Evolutionary conservation across 2,113 vertebrate genomes (phyloP).

Genomic region (Alces alces): DNA sequence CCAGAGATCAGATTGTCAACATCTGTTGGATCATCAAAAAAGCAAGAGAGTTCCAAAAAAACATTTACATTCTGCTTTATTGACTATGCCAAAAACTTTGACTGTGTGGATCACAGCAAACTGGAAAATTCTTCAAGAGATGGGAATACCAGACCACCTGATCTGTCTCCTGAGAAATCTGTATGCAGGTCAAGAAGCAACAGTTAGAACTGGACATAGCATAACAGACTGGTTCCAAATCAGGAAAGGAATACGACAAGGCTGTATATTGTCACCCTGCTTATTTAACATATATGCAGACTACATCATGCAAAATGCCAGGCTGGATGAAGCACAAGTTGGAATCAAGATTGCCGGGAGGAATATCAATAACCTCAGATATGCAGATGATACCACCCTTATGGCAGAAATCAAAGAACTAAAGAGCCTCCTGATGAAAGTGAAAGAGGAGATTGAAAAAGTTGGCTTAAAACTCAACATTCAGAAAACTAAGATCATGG

Average conservation of each 20-base stretch:
- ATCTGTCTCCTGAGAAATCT: background rate
- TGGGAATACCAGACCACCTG: background rate
- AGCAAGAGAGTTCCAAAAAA: background rate
- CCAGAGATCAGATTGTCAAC: background rate
- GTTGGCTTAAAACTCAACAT: background rate
- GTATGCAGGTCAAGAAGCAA: background rate
- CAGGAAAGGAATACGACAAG: background rate
- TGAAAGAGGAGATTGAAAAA: background rate
- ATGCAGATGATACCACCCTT: background rate
- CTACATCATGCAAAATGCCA: background rate
- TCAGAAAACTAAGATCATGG: background rate
- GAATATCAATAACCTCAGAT: background rate
- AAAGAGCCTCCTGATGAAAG: background rate
- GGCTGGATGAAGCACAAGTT: background rate
- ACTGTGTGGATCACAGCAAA: background rate
- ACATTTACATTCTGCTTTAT: background rate
- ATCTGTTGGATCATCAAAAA: background rate
- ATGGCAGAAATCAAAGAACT: background rate
- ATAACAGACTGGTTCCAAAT: background rate
- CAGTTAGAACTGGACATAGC: background rate
- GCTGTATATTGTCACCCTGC: background rate
- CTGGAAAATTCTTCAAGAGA: background rate
- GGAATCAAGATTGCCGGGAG: background rate
- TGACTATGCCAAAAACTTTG: background rate
- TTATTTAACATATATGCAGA: background rate